phyloP scores from a whole-genome alignment of 2,888 invertebrate genomes.

The Chymomyza procnemis region DNA sequence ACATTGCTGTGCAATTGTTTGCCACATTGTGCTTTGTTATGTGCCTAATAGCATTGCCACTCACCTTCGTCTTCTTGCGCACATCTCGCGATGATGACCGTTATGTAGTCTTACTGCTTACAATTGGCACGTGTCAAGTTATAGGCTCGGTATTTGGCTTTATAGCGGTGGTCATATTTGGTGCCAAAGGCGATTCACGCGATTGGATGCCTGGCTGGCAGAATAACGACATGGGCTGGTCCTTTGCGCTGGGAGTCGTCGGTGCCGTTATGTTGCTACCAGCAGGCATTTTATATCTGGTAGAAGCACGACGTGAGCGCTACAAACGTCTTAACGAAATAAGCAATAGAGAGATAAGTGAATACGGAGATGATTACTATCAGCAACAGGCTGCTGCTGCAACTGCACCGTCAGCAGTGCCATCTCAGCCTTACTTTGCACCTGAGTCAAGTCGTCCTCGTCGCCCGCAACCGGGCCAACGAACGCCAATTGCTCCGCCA shows the following conservation, averaged over 20 bases:
- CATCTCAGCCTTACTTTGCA: conserved; percentile 51
- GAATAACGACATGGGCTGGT: conserved; percentile 96
- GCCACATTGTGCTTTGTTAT: conserved; percentile 92
- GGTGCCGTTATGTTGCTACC: conserved; percentile 88
- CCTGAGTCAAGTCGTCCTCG: conserved; percentile 71
- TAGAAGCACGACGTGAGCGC: conserved; percentile 89
- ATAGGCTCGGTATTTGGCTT: conserved; percentile 89
- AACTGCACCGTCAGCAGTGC: conserved; percentile 24
- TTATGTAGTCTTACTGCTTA: conserved; percentile 86
- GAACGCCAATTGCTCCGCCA: conserved; percentile 46
- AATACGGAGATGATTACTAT: conserved; percentile 80
- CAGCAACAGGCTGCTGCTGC: conserved; percentile 54
- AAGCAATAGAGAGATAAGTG: conserved; percentile 83
- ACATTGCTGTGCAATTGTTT: conserved; percentile 95
- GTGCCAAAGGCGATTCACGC: conserved; percentile 92
- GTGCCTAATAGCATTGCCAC: conserved; percentile 86
- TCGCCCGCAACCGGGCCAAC: conserved; percentile 68
- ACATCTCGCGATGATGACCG: conserved; percentile 88
- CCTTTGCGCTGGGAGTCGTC: conserved; percentile 90
- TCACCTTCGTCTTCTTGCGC: conserved; percentile 86
- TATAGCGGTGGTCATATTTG: conserved; percentile 92
- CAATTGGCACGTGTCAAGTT: conserved; percentile 86
- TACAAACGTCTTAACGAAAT: conserved; percentile 86
- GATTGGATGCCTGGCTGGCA: conserved; percentile 98
- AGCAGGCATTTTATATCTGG: conserved; percentile 88